Percentiles rank a stretch among this genome's conserved stretches.
Conservation (phyloP, 2,797 vertebrate genomes). For the Microtus obscurus region DNA sequence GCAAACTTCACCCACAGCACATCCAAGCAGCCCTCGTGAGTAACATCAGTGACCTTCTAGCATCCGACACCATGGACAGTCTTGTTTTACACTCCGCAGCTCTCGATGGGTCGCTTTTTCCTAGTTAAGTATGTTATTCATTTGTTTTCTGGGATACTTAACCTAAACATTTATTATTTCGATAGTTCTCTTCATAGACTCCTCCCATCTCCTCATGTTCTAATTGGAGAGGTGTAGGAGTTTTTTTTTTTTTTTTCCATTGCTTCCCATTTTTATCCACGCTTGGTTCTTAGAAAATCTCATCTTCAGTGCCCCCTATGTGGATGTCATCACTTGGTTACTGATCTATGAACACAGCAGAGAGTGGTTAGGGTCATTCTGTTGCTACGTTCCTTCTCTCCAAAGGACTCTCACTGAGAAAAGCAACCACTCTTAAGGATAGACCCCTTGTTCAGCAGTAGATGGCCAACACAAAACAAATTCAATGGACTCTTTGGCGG, state of each 20-base stretch:
- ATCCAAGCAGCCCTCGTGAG: background rate
- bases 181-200: background rate
- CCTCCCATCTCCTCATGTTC: background rate
- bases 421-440: background rate
- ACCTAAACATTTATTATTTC: background rate
- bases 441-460: background rate
- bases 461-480: background rate
- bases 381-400: background rate
- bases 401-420: background rate
- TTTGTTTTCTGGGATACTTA: background rate
- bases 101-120: background rate
- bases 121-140: background rate
- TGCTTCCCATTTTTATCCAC: background rate
- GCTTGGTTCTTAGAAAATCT: background rate
- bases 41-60: background rate
- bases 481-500: background rate
- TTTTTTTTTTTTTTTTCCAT: background rate
- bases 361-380: background rate
- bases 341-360: background rate
- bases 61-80: background rate
- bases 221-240: background rate
- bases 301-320: background rate
- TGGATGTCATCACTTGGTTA: background rate
- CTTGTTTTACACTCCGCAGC: background rate
- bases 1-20: background rate